Evolutionary conservation across 2,888 invertebrate genomes (phyloP).

Genomic region (Oegoconia quadripuncta): DNA sequence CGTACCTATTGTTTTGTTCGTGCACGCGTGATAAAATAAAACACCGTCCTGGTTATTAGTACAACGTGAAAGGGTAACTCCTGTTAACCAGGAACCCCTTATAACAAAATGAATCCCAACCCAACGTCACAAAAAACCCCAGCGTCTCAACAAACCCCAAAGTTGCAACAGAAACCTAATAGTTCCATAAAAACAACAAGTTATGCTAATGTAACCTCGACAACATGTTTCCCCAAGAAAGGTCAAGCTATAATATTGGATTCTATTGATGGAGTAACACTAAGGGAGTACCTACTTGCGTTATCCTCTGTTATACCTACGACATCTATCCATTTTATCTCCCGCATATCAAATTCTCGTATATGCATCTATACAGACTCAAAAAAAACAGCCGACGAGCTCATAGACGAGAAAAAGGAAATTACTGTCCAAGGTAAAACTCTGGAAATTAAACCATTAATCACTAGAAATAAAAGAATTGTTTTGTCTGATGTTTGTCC

Average conservation of each 20-base stretch:
- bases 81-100: slow-evolving; percentile 2
- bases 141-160: slow-evolving; percentile 5
- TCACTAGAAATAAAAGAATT: slow-evolving; percentile 21
- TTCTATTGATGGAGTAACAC: slow-evolving; percentile 15
- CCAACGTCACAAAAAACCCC: no score
- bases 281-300: slow-evolving; percentile 14
- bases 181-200: slow-evolving; percentile 1
- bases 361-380: slow-evolving; percentile 16
- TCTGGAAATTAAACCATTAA: slow-evolving; percentile 18
- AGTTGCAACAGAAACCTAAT: background rate
- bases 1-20: background rate
- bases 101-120: background rate
- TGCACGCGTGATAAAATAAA: no score
- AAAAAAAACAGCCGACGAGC: slow-evolving; percentile 15
- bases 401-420: slow-evolving; percentile 10
- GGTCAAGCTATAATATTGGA: slow-evolving; percentile 21
- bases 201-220: slow-evolving; percentile 14
- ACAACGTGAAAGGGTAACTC: background rate
- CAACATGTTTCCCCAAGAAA: slow-evolving; percentile 16
- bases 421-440: slow-evolving; percentile 9
- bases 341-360: slow-evolving; percentile 16
- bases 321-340: slow-evolving; percentile 13
- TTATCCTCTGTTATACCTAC: slow-evolving; percentile 8
- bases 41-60: background rate
- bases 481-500: slow-evolving; percentile 20